phyloP scores from a whole-genome alignment of 2,888 invertebrate genomes.

The Brassicogethes aeneus region DNA sequence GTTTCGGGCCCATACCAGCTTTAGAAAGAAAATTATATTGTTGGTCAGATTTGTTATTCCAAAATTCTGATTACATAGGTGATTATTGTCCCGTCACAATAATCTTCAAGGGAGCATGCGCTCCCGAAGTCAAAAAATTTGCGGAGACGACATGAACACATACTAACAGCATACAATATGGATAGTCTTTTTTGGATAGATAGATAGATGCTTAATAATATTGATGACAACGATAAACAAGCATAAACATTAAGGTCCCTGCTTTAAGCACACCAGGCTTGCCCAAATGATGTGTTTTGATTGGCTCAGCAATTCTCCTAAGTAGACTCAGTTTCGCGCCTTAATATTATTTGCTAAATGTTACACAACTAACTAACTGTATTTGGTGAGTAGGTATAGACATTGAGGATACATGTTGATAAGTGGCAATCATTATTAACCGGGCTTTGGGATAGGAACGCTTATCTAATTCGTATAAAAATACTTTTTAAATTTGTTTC shows the following conservation, averaged over 20 bases:
- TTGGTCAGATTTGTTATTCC: slow-evolving; percentile 31
- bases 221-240: slow-evolving; percentile 22
- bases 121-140: slow-evolving; percentile 29
- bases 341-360: slow-evolving; percentile 19
- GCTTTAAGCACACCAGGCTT: slow-evolving; percentile 28
- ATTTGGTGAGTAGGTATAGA: slow-evolving; percentile 13
- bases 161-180: slow-evolving; percentile 12
- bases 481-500: slow-evolving; percentile 10
- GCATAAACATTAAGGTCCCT: slow-evolving; percentile 33
- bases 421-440: slow-evolving; percentile 20
- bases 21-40: slow-evolving; percentile 28
- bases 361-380: slow-evolving; percentile 21
- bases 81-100: slow-evolving; percentile 46
- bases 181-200: too few species aligned
- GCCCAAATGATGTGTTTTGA: slow-evolving; percentile 38
- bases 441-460: slow-evolving; percentile 32
- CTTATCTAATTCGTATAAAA: slow-evolving; percentile 11
- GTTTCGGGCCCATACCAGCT: slow-evolving; percentile 45
- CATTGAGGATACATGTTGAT: slow-evolving; percentile 6
- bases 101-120: slow-evolving; percentile 35
- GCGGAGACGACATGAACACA: slow-evolving; percentile 26
- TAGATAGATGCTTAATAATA: slow-evolving; percentile 6
- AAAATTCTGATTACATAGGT: slow-evolving; percentile 35
- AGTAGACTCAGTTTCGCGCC: slow-evolving; percentile 19
- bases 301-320: slow-evolving; percentile 46